Evolutionary conservation across 1,140 invertebrate species (phyloP).

Genomic region (Oryzaephilus surinamensis): DNA sequence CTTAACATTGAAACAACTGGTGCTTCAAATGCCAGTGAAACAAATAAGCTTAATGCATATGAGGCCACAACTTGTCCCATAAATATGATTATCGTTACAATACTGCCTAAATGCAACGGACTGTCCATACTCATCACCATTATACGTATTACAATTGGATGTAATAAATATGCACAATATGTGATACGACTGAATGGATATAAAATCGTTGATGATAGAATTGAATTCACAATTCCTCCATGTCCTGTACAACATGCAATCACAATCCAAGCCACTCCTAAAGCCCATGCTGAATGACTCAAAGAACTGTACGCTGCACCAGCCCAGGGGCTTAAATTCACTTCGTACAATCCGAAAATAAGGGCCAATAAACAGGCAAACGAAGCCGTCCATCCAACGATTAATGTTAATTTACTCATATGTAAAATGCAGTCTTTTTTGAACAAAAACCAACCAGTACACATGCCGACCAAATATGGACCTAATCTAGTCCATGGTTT

Average conservation of each 20-base stretch:
- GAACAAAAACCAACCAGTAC: slow-evolving; percentile 70
- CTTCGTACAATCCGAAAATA: slow-evolving; percentile 65
- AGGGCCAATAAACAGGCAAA: slow-evolving; percentile 53
- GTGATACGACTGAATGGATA: slow-evolving; percentile 77
- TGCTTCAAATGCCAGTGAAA: slow-evolving; percentile 71
- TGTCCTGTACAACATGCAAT: slow-evolving; percentile 81
- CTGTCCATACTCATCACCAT: slow-evolving; percentile 67
- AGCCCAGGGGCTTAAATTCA: slow-evolving; percentile 52
- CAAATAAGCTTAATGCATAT: slow-evolving; percentile 62
- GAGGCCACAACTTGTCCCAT: slow-evolving; percentile 66
- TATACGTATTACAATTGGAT: slow-evolving; percentile 65
- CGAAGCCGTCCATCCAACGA: slow-evolving; percentile 57
- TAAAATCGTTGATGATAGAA: slow-evolving; percentile 63
- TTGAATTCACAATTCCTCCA: slow-evolving; percentile 61
- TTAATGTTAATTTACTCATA: slow-evolving; percentile 58
- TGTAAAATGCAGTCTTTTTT: slow-evolving; percentile 69
- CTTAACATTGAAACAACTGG: slow-evolving; percentile 77
- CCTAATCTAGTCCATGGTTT: slow-evolving; percentile 77
- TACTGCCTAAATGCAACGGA: slow-evolving; percentile 65
- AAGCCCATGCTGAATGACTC: slow-evolving; percentile 74
- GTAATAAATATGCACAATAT: slow-evolving; percentile 73
- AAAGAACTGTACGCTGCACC: slow-evolving; percentile 73
- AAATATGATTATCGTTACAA: slow-evolving; percentile 66
- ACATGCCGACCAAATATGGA: slow-evolving; percentile 73
- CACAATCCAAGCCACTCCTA: slow-evolving; percentile 75